Evolutionary conservation across 2,888 invertebrate genomes (phyloP), one percentile per base, ranked within the genome.

Genomic region (Platycheirus albimanus): DNA sequence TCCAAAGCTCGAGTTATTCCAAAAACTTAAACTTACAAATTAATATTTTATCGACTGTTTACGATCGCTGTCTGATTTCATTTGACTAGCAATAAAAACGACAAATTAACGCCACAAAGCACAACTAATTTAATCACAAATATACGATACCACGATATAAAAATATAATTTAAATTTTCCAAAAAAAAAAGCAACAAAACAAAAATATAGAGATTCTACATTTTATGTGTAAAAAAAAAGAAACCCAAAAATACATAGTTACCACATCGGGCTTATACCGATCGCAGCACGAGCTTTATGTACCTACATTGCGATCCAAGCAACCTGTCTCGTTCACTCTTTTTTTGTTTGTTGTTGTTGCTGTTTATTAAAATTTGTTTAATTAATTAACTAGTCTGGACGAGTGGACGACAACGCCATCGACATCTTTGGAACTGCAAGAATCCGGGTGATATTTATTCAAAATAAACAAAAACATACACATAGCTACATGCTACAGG

Each of bases 331-430:
- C 63, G 19, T 13, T 54, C 17, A 33, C 61, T 43, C 49, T 19
- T 67, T 45, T 67, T 7, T 17, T 54, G 7, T 17, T 54, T 63
- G 47, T 15, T 47, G 38, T 20, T 67, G 38, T 66, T 5, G 20
- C n/a, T n/a, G 63, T 63, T 45, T 1, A 28, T 38, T 28, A 30
- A 51, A 61, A 52, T 63, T 70, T 51, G 6, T 77, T 49, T 33
- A 77, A 64, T 77, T 77, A 77, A 77, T 77, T 77, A 77, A 70
- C 77, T 70, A 43, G 77, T 71, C 49, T 56, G 41, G 10, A 19
- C 45, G 10, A 38, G n/a, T n/a, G n/a, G n/a, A n/a, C n/a, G n/a
- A n/a, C n/a, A n/a, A n/a, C n/a, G n/a, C n/a, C n/a, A n/a, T n/a
- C 15, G 28, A 61, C 56, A n/a, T 24, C 19, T 66, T 15, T 61